These are phyloP conservation scores for Rhincodon typus DNA, from an alignment of 2,797 vertebrate species.

Conservation along the genomic window DNA sequence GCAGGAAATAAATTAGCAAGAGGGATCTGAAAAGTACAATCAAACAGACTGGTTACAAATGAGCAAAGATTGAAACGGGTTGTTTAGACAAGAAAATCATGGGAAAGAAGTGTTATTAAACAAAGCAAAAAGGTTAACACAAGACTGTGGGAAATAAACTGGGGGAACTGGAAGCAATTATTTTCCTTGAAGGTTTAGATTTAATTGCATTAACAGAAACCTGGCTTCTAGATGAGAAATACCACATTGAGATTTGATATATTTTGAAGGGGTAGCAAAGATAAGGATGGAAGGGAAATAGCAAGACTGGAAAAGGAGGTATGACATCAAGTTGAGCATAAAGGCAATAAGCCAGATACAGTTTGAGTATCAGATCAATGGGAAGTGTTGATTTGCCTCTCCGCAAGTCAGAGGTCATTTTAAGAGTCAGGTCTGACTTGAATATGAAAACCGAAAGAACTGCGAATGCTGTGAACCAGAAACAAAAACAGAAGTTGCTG, in stretches of 20 bases:
- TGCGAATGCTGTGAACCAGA: no score
- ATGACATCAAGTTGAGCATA: not conserved
- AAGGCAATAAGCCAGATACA: no score
- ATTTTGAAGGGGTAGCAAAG: not conserved
- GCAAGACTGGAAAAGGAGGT: not conserved
- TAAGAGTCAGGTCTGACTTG: not conserved
- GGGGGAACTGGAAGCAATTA: constrained; percentile 15
- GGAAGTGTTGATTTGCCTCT: not conserved
- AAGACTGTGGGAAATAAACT: constrained; percentile 19
- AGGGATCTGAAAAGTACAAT: not conserved
- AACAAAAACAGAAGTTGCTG: no score
- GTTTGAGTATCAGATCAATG: not conserved
- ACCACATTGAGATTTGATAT: not conserved
- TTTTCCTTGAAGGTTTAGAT: not conserved
- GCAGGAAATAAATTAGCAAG: not conserved
- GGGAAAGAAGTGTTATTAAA: not conserved
- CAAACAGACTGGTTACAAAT: not conserved
- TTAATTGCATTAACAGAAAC: constrained; percentile 29
- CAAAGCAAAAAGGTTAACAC: constrained; percentile 6
- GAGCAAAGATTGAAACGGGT: not conserved
- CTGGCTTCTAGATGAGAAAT: not conserved
- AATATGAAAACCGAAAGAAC: not conserved
- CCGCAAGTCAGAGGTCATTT: not conserved
- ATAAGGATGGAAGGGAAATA: not conserved
- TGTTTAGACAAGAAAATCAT: not conserved